A percentile compares a stretch with the other conserved stretches of the same genome.
phyloP scores from a whole-genome alignment of 2,113 vertebrate species.

The Tonatia bakeri region DNA sequence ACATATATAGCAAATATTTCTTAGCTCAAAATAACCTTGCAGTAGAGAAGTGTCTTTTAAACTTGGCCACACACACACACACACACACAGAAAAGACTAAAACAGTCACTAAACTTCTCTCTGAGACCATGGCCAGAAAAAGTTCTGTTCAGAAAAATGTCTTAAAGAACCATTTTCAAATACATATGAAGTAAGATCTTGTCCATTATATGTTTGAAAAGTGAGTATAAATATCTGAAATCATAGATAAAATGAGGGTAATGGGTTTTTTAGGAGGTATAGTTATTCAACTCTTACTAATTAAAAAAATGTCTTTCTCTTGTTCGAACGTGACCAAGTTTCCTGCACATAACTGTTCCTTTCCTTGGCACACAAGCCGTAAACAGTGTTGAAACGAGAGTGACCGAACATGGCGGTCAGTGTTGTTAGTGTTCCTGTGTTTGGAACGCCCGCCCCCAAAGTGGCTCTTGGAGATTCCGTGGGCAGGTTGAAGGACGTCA shows the following conservation, averaged over 20 bases:
- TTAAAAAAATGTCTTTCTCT: not conserved
- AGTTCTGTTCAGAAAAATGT: not conserved
- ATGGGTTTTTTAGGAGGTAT: not conserved
- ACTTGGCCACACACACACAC: not conserved
- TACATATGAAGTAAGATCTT: not conserved
- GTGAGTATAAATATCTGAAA: not conserved
- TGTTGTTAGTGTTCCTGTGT: not conserved
- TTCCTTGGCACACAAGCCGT: not conserved
- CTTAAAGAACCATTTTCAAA: not conserved
- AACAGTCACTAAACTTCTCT: not conserved
- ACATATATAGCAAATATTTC: not conserved
- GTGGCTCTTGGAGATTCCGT: not conserved
- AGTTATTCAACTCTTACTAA: constrained; percentile 3
- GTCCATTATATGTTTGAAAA: not conserved
- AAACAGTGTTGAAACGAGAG: not conserved
- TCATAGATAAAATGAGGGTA: not conserved
- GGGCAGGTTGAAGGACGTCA: not conserved
- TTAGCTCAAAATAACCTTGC: not conserved
- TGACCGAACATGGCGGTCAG: not conserved
- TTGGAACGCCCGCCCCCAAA: not conserved
- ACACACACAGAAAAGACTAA: not conserved
- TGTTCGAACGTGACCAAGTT: not conserved
- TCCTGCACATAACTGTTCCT: not conserved
- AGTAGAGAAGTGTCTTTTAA: not conserved
- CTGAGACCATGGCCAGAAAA: not conserved